A percentile compares a stretch with the other conserved stretches of the same genome.
Evolutionary conservation across 2,797 vertebrate species (phyloP).

Genomic region (Loriculus beryllinus): DNA sequence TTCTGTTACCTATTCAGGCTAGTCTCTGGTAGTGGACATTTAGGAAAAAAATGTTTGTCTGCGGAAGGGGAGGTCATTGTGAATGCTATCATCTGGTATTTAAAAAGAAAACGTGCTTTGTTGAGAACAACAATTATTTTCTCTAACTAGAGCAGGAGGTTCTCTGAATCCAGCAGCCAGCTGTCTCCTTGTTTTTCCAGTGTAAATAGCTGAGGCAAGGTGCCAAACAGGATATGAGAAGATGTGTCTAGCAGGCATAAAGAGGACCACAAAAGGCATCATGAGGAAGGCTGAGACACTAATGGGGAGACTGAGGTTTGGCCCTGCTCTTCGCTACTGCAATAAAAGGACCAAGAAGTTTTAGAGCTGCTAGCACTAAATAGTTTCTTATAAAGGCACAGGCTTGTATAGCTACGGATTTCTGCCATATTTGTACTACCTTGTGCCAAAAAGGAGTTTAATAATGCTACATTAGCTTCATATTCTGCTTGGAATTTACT

Average conservation of each 20-base stretch:
- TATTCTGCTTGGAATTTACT: too few relatives aligned
- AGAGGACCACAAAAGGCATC: background rate
- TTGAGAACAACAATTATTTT: constrained; percentile 29
- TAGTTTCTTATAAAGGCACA: fast-evolving
- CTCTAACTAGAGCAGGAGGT: constrained; percentile 36
- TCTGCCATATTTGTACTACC: too few relatives aligned
- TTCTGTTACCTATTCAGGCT: background rate
- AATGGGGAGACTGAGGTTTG: background rate
- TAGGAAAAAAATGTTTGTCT: constrained; percentile 27
- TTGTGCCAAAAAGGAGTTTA: too few relatives aligned
- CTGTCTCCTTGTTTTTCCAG: constrained; percentile 19
- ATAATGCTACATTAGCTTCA: too few relatives aligned
- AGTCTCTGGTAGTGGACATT: background rate
- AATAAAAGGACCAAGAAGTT: background rate
- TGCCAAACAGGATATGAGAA: background rate
- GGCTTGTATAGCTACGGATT: background rate
- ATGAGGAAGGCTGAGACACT: background rate
- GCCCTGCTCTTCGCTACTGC: background rate
- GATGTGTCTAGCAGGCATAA: background rate
- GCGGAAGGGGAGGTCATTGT: constrained; percentile 4
- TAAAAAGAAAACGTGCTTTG: constrained; percentile 4
- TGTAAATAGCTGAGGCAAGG: background rate
- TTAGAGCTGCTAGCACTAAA: background rate
- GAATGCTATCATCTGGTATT: constrained; percentile 22
- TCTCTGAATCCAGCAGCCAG: constrained; percentile 48